phyloP scores from a whole-genome alignment of 2,113 vertebrate genomes.

The Meles meles region DNA sequence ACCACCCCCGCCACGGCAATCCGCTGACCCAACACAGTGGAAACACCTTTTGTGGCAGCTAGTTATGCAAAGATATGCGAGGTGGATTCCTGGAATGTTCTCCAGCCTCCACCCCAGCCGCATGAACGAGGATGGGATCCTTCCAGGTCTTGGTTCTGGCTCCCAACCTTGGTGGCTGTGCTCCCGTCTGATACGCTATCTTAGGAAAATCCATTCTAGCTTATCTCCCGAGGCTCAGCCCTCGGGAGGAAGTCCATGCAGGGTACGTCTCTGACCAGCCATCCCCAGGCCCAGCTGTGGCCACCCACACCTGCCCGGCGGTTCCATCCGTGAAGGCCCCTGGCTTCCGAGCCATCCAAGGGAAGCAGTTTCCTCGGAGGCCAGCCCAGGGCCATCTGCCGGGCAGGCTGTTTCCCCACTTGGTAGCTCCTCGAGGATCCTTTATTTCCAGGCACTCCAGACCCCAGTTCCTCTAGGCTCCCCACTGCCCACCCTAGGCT shows the following conservation, averaged over 20 bases:
- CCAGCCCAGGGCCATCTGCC: neutral
- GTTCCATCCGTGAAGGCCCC: neutral
- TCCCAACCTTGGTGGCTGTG: neutral
- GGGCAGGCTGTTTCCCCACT: neutral
- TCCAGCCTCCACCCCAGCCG: neutral
- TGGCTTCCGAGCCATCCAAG: neutral
- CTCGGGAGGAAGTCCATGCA: neutral
- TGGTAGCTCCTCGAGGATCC: too few relatives aligned
- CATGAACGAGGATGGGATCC: neutral
- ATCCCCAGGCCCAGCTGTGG: neutral
- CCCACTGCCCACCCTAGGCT: neutral
- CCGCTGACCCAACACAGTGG: neutral
- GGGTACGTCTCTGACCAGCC: neutral
- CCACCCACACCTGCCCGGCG: neutral
- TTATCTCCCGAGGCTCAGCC: neutral
- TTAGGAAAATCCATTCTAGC: neutral
- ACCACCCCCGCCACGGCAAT: too few relatives aligned
- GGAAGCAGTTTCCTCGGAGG: neutral
- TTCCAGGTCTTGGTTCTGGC: neutral
- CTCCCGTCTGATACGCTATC: fast-evolving
- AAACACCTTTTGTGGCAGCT: neutral
- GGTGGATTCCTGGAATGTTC: neutral
- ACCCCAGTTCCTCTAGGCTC: neutral
- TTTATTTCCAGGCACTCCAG: neutral
- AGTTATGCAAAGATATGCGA: neutral